Evolutionary conservation across 2,797 vertebrate genomes (phyloP), one percentile per base, ranked within the genome.

Genomic region (Adrianichthys oophorus): DNA sequence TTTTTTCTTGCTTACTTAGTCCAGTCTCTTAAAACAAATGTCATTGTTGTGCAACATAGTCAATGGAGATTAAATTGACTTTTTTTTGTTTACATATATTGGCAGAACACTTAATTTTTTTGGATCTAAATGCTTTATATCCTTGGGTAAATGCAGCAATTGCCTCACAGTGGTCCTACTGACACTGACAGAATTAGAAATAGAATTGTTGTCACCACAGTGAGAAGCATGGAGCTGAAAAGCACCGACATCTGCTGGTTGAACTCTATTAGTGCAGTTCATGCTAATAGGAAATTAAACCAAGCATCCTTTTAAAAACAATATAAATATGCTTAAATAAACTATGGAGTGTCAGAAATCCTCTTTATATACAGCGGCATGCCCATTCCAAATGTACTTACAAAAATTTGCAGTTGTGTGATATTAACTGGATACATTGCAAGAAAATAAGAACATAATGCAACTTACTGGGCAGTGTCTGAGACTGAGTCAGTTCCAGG

Each of bases 391-490:
- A 26, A 6, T 26, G 24, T 26, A 21, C 6, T 26, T 26, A 29
- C 1, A 5, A 6, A 29, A 29, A 29, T 6, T 6, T 29, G 26
- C 7, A 6, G 5, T 7, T 29, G 26, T 29, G 26, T 29, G 26
- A 29, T 29, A 7, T 37, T 12, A 37, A 37, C 32, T 13, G 32
- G 12, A 12, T 10, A 12, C 32, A 37, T 37, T 4, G 1, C 32
- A 12, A 37, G 32, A 12, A 12, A 13, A 13, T 37, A 37, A 37
- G 10, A 37, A 37, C 1, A 12, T 12, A 37, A 37, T 4, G 32
- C 10, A 54, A 91, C 93, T 92, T 87, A 90, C 87, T 91, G 82
- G 79, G 81, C 53, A 92, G 70, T 56, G 85, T 88, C 68, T 94
- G 88, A 72, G 87, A 81, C 16, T 80, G 84, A 65, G 53, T 65